These are phyloP conservation scores for Drosophila testacea DNA, from an alignment of 2,888 invertebrate species.

Conservation along the genomic window DNA sequence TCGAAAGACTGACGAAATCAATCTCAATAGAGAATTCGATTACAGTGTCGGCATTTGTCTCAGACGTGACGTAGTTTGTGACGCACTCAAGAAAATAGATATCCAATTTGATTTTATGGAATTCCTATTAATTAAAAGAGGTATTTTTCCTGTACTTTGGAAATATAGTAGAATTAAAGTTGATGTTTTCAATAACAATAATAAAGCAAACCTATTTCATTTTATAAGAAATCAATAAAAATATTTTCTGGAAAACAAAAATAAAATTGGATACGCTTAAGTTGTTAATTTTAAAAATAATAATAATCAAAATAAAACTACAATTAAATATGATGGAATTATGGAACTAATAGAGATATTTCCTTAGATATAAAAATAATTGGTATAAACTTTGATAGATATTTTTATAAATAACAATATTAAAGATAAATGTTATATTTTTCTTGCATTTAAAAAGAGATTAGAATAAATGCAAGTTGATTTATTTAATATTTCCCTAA, in stretches of 20 bases:
- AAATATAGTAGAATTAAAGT: too few species aligned
- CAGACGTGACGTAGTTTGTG: conserved; percentile 39
- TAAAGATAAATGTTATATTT: not conserved
- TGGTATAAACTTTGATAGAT: not conserved
- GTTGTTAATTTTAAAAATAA: too few species aligned
- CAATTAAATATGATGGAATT: not conserved
- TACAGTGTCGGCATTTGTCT: conserved; percentile 28
- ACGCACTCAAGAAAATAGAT: not conserved
- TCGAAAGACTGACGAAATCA: conserved; percentile 39
- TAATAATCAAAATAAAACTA: not conserved
- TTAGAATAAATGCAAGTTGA: not conserved
- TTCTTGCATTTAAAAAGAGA: too few species aligned
- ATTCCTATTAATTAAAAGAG: not conserved
- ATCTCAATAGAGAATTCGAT: conserved; percentile 47
- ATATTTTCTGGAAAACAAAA: too few species aligned
- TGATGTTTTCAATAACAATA: too few species aligned
- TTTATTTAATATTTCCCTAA: conserved; percentile 1
- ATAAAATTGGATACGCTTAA: too few species aligned
- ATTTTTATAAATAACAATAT: too few species aligned
- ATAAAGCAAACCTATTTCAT: too few species aligned
- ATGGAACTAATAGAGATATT: too few species aligned
- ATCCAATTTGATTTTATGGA: not conserved
- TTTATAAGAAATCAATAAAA: too few species aligned
- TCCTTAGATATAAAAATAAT: too few species aligned
- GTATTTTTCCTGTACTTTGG: not conserved